Percentiles rank a stretch among this genome's conserved stretches.
These are phyloP conservation scores for Oxyruncus cristatus DNA, from an alignment of 2,113 vertebrate genomes.

Conservation along the genomic window DNA sequence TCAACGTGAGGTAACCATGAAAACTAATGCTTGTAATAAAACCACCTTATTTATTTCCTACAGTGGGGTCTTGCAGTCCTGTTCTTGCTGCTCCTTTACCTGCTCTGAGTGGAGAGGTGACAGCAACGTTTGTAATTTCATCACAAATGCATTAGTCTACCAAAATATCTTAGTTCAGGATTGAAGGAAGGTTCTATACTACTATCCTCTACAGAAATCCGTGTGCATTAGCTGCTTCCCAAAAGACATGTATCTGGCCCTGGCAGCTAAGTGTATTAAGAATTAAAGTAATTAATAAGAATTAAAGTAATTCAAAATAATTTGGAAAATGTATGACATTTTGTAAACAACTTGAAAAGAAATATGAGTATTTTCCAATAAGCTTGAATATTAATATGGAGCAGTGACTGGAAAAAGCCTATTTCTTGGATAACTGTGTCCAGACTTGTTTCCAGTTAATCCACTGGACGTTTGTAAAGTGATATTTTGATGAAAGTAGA, in stretches of 20 bases:
- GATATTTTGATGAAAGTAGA: neutral
- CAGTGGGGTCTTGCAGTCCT: neutral
- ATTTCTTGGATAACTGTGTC: neutral
- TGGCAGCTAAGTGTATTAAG: neutral
- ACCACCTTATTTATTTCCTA: too few species aligned
- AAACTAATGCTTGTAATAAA: too few species aligned
- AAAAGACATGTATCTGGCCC: neutral
- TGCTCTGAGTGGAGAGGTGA: neutral
- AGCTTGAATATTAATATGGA: neutral
- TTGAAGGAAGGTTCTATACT: neutral
- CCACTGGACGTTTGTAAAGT: neutral
- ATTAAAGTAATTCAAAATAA: constrained; percentile 10
- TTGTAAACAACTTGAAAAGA: constrained; percentile 18
- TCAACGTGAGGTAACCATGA: too few species aligned
- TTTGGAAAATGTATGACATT: neutral
- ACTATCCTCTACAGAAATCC: neutral
- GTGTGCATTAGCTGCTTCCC: neutral
- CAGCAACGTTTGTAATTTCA: neutral
- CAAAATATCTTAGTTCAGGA: neutral
- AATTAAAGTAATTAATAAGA: too few species aligned
- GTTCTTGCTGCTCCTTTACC: neutral
- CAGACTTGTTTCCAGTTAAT: neutral
- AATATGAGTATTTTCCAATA: neutral
- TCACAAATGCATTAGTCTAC: neutral
- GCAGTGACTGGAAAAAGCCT: neutral